These are phyloP conservation scores for Manis crassicaudata DNA, from an alignment of 2,797 vertebrate species.

Conservation along the genomic window DNA sequence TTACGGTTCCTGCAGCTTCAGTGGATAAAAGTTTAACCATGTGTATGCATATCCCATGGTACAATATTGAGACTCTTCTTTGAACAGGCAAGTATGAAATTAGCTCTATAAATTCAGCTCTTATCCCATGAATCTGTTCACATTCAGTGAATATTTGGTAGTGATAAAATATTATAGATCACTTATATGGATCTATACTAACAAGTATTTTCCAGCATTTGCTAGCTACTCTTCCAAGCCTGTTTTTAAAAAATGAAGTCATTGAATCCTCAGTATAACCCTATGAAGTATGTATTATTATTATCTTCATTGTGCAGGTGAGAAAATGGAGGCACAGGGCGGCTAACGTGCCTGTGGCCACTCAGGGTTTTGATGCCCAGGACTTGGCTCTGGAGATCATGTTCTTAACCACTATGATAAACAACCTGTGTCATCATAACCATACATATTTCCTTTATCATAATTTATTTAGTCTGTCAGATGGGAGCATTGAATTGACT, in stretches of 20 bases:
- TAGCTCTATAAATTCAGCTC: not conserved
- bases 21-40: not conserved
- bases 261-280: constrained; percentile 21
- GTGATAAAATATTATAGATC: not conserved
- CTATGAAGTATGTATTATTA: not conserved
- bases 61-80: not conserved
- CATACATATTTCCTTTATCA: not conserved
- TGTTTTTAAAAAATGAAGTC: not conserved
- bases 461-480: constrained; percentile 42
- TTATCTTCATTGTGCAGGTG: not conserved
- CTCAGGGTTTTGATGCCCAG: not conserved
- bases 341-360: not conserved
- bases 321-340: not conserved
- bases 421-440: not conserved
- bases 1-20: not conserved
- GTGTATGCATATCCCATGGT: not conserved
- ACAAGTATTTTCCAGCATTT: not conserved
- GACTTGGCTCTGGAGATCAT: not conserved
- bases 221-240: not conserved
- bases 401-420: constrained; percentile 53
- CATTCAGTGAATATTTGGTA: not conserved
- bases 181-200: not conserved
- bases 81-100: not conserved
- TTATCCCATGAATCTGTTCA: not conserved
- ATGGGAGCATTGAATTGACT: not conserved